Evolutionary conservation across 2,797 vertebrate genomes (phyloP).

Genomic region (Sebastes hopkinsi): DNA sequence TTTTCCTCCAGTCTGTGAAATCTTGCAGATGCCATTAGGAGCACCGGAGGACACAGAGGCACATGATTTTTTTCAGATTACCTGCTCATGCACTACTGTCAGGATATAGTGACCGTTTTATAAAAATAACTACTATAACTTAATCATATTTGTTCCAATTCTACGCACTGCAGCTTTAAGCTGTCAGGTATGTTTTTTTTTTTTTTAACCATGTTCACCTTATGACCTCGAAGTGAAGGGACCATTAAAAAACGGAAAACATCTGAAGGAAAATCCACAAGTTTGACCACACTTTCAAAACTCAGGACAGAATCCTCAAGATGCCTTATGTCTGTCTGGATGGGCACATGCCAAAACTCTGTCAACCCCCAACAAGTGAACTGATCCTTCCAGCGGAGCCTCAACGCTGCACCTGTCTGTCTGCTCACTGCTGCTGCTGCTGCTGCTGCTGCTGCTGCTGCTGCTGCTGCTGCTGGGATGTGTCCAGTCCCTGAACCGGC

Average conservation of each 20-base stretch:
- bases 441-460: background rate
- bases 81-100: too few species aligned
- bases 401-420: conserved; percentile 38
- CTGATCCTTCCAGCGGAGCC: background rate
- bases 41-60: too few species aligned
- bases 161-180: background rate
- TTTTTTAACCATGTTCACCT: background rate
- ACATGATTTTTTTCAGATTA: too few species aligned
- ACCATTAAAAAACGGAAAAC: background rate
- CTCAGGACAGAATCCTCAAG: background rate
- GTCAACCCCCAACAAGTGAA: conserved; percentile 1
- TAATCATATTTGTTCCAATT: too few species aligned
- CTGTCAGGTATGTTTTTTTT: background rate
- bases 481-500: background rate
- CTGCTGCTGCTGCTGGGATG: too few species aligned
- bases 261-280: background rate
- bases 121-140: too few species aligned
- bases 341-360: background rate
- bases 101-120: too few species aligned
- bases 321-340: background rate
- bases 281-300: background rate
- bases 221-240: background rate
- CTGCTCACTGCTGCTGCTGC: conserved; percentile 13
- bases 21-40: too few species aligned
- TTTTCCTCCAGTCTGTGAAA: too few species aligned